These are phyloP conservation scores for Sminthopsis crassicaudata DNA, from an alignment of 2,113 vertebrate genomes.

Conservation along the genomic window DNA sequence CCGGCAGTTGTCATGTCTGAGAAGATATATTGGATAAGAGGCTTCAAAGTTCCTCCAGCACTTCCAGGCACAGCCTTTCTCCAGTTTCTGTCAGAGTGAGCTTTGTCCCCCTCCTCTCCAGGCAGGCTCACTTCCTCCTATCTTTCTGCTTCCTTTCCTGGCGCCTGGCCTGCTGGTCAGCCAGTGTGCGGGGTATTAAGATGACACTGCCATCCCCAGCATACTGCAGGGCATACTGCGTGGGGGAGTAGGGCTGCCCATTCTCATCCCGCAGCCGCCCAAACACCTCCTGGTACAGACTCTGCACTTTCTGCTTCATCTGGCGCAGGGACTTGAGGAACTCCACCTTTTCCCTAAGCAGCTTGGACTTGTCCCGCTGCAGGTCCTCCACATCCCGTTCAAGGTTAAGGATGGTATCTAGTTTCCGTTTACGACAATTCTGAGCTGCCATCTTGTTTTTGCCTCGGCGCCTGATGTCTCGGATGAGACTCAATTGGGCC, in stretches of 20 bases:
- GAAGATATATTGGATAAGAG: constrained; percentile 86
- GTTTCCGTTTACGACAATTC: constrained; percentile 98
- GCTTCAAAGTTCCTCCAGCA: constrained; percentile 87
- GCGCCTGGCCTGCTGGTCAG: constrained; percentile 89
- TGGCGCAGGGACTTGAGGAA: constrained; percentile 95
- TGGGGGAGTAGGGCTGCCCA: constrained; percentile 94
- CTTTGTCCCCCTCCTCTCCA: constrained; percentile 69
- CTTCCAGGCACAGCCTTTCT: constrained; percentile 85
- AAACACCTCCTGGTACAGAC: constrained; percentile 96
- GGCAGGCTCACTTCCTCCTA: constrained; percentile 92
- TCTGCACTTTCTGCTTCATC: constrained; percentile 99
- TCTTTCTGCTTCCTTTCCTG: constrained; percentile 96
- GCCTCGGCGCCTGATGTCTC: constrained; percentile 95
- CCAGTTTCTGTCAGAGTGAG: constrained; percentile 79
- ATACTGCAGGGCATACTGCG: constrained; percentile 94
- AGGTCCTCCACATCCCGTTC: constrained; percentile 97
- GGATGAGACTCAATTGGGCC: constrained; percentile 95
- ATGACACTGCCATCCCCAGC: constrained; percentile 92
- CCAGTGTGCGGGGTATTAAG: constrained; percentile 89
- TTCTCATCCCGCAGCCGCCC: constrained; percentile 94
- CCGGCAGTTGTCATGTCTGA: constrained; percentile 88
- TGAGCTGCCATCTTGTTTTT: constrained; percentile 99
- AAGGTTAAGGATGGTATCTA: constrained; percentile 98
- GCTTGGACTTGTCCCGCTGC: constrained; percentile 91
- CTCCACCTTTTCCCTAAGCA: constrained; percentile 97